Base-by-base conservation (phyloP, 2,797 vertebrate species). In the Pangasius sanitwongsei region DNA sequence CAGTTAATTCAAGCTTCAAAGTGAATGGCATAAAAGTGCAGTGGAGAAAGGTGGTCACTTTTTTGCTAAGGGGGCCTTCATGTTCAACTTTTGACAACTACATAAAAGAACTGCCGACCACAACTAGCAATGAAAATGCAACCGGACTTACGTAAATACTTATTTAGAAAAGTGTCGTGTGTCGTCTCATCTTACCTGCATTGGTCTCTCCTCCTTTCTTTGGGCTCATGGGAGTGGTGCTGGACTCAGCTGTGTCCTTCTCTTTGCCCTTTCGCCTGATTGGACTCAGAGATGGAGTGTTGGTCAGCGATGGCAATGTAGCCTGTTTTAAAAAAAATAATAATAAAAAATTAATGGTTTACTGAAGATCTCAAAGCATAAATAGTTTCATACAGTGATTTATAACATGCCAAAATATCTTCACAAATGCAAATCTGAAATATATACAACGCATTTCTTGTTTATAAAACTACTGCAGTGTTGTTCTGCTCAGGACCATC, bases 231-330 rank as follows among this genome's bases (percentile, higher is more conserved):
- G 98, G 97, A 7, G 95, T 96, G 25, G 95, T 91, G 0, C 94
- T 92, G 83, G 97, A 95, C 80, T 99, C 99, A 0, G 89, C 93
- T 0, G 92, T 84, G 3, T 99, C 99, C 86, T 97, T 98, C 84
- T 99, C 99, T 89, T 99, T 99, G 44, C 98, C 97, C 91, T 99
- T 99, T 70, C 98, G 96, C 78, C 99, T 96, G 89, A 99, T 99
- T 0, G 98, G 99, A 91, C 99, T 99, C 86, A 99, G 95, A 72
- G 99, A 99, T 20, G 98, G 97, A 0, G 99, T 97, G 90, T 97
- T 99, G 89, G 97, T 95, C 55, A 99, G 95, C 69, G 99, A 99
- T 2, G 99, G 98, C 74, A 99, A 96, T 0, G 97, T 96, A 75
- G 98, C 97, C 99, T 99, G 6, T 31, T 12, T 82, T 12, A 44